Conservation (phyloP, 2,797 vertebrate species). For the Chrosomus eos region DNA sequence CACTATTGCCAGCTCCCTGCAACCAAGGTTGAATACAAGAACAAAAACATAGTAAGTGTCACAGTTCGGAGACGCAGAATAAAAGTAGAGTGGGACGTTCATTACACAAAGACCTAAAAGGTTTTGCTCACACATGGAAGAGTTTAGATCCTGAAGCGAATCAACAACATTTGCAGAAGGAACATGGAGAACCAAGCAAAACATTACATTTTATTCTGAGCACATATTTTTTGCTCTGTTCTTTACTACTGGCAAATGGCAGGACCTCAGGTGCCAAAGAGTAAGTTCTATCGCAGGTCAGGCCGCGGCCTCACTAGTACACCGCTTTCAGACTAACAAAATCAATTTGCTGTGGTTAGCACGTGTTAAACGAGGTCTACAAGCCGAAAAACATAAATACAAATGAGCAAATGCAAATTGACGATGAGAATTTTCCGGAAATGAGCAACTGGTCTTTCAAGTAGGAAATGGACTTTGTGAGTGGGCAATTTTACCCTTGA, state of each 20-base stretch:
- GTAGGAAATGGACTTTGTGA: not conserved
- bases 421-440: not conserved
- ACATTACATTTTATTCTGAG: slow-evolving; percentile 57
- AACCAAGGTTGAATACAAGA: not conserved
- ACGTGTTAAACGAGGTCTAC: not conserved
- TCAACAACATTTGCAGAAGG: slow-evolving; percentile 56
- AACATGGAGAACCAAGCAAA: slow-evolving; percentile 56
- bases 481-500: not conserved
- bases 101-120: slow-evolving; percentile 36
- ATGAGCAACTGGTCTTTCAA: too few species aligned
- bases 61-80: slow-evolving; percentile 4
- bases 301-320: not conserved
- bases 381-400: not conserved
- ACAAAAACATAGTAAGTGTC: slow-evolving; percentile 4
- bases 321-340: not conserved
- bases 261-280: slow-evolving; percentile 14
- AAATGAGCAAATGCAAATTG: not conserved
- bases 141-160: slow-evolving; percentile 50
- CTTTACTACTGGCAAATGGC: slow-evolving; percentile 46
- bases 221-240: slow-evolving; percentile 32
- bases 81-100: slow-evolving; percentile 39
- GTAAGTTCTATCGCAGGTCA: not conserved
- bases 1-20: not conserved
- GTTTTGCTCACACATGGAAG: slow-evolving; percentile 53
- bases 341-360: not conserved